Percentiles rank a stretch among this genome's conserved stretches.
phyloP scores from a whole-genome alignment of 2,113 vertebrate species.

The Oncorhynchus mykiss region DNA sequence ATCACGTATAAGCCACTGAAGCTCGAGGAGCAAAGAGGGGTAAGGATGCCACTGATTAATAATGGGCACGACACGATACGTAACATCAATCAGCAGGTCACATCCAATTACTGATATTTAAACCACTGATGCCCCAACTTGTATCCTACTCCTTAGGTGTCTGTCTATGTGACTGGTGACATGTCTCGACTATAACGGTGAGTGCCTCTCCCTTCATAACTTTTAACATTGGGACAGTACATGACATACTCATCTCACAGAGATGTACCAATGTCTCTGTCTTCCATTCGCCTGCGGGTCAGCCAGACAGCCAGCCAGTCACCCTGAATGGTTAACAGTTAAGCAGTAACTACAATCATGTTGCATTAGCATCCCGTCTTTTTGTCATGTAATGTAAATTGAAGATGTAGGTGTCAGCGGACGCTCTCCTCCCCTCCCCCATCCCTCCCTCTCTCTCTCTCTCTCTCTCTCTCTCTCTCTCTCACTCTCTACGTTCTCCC shows the following conservation, averaged over 20 bases:
- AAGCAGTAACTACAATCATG: conserved; percentile 55
- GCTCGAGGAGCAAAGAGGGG: background rate
- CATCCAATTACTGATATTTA: too few relatives aligned
- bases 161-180: too few relatives aligned
- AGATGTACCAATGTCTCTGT: too few relatives aligned
- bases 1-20: background rate
- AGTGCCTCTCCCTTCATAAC: too few relatives aligned
- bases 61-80: background rate
- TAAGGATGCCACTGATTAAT: background rate
- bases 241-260: too few relatives aligned
- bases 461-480: conserved; percentile 23
- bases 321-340: conserved; percentile 54
- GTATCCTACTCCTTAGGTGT: too few relatives aligned
- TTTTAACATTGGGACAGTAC: too few relatives aligned
- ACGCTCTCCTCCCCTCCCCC: conserved; percentile 13
- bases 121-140: too few relatives aligned
- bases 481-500: conserved; percentile 51
- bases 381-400: conserved; percentile 65
- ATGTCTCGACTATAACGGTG: too few relatives aligned
- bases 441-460: conserved; percentile 27
- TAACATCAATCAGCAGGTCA: too few relatives aligned
- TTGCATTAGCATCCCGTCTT: conserved; percentile 67
- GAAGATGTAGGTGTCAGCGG: conserved; percentile 54
- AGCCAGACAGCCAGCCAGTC: conserved; percentile 3
- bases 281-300: too few relatives aligned